A percentile compares a stretch with the other conserved stretches of the same genome.
These are phyloP conservation scores for Triplophysa tibetana DNA, from an alignment of 2,113 vertebrate species.

Conservation along the genomic window DNA sequence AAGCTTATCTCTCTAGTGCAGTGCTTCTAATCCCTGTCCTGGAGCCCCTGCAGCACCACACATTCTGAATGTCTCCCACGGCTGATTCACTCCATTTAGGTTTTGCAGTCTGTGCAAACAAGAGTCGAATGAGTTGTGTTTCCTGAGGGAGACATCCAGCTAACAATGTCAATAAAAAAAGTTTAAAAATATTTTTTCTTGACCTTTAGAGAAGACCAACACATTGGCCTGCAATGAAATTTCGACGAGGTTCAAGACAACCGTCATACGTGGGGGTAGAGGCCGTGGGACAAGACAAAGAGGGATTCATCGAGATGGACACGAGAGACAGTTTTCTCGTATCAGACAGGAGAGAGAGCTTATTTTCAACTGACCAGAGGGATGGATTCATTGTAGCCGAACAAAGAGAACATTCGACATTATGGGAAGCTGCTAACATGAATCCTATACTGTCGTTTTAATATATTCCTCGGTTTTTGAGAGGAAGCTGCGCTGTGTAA, in stretches of 20 bases:
- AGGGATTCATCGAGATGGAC: conserved; percentile 71
- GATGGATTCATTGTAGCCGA: conserved; percentile 74
- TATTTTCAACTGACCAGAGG: conserved; percentile 62
- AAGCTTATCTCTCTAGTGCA: too few relatives aligned
- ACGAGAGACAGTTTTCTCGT: conserved; percentile 77
- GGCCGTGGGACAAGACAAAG: conserved; percentile 83
- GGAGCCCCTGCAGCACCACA: too few relatives aligned
- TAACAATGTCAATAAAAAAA: too few relatives aligned
- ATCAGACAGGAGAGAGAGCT: conserved; percentile 80
- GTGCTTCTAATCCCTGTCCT: too few relatives aligned
- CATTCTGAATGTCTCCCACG: too few relatives aligned
- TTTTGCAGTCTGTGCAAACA: too few relatives aligned
- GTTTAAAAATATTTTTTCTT: conserved; percentile 2
- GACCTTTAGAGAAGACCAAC: conserved; percentile 83
- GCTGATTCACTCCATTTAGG: too few relatives aligned
- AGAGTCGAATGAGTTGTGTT: too few relatives aligned
- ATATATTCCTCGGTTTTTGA: conserved; percentile 22
- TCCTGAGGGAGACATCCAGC: too few relatives aligned
- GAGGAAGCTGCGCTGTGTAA: background rate
- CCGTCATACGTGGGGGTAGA: conserved; percentile 95
- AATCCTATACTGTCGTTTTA: background rate
- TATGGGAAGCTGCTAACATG: conserved; percentile 62
- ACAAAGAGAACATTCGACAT: conserved; percentile 70
- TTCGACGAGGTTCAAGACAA: conserved; percentile 88
- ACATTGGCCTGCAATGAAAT: conserved; percentile 94